phyloP scores from a whole-genome alignment of 1,140 invertebrate genomes.

The Euborellia annulipes region DNA sequence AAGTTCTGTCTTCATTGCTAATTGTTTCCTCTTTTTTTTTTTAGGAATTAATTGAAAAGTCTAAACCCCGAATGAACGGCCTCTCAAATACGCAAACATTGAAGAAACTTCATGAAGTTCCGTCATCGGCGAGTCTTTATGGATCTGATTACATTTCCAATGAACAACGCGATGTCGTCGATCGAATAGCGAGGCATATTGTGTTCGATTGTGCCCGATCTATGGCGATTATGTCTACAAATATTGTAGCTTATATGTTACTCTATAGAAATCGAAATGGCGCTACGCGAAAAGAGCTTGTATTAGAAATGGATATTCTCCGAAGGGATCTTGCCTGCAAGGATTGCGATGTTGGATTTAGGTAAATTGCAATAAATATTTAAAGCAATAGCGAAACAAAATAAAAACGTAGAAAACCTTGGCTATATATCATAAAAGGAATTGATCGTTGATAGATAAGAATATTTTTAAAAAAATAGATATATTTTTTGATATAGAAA shows the following conservation, averaged over 20 bases:
- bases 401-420: too few species aligned
- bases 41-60: too few species aligned
- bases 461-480: too few species aligned
- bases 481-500: too few species aligned
- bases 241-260: slow-evolving; percentile 72
- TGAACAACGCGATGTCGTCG: slow-evolving; percentile 65
- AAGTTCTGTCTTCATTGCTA: too few species aligned
- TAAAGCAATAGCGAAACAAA: too few species aligned
- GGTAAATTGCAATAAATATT: too few species aligned
- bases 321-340: slow-evolving; percentile 38
- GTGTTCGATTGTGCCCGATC: slow-evolving; percentile 56
- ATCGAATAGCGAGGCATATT: slow-evolving; percentile 71
- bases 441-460: too few species aligned
- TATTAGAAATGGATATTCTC: slow-evolving; percentile 43
- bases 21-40: too few species aligned
- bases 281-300: slow-evolving; percentile 40
- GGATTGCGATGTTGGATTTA: slow-evolving; percentile 62
- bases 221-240: slow-evolving; percentile 79
- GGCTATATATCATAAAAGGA: too few species aligned
- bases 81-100: too few species aligned
- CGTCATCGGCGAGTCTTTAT: slow-evolving; percentile 55
- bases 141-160: slow-evolving; percentile 63
- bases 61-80: too few species aligned
- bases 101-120: slow-evolving; percentile 31
- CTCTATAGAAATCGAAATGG: slow-evolving; percentile 58